Percentiles rank a stretch among this genome's conserved stretches.
phyloP scores from a whole-genome alignment of 2,797 vertebrate genomes.

The Sebastes iracundus region DNA sequence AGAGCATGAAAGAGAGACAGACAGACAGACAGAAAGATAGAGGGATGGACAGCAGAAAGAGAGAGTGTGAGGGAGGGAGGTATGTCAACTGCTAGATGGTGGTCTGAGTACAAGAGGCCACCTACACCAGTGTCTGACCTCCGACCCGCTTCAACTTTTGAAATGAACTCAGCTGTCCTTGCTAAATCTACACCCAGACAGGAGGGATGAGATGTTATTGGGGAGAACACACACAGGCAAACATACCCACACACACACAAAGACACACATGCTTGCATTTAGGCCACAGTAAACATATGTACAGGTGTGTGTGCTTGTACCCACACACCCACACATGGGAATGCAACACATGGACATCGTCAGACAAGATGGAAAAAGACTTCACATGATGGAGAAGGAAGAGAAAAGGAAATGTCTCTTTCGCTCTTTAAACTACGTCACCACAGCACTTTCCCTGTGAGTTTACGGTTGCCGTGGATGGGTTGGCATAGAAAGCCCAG shows the following conservation, averaged over 20 bases:
- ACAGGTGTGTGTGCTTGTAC: neutral
- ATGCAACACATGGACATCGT: neutral
- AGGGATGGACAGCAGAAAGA: constrained; percentile 12
- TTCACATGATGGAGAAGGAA: neutral
- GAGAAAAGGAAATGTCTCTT: neutral
- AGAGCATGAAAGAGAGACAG: constrained; percentile 5
- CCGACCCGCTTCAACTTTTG: constrained; percentile 40
- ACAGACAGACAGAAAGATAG: neutral
- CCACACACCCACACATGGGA: neutral
- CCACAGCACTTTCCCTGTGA: too few relatives aligned
- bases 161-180: constrained; percentile 66
- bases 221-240: constrained; percentile 19
- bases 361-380: neutral
- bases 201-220: constrained; percentile 27
- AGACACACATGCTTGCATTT: neutral
- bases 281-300: neutral
- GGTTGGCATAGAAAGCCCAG: too few relatives aligned
- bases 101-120: constrained; percentile 65
- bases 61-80: constrained; percentile 28
- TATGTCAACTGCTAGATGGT: constrained; percentile 61
- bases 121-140: constrained; percentile 65
- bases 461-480: too few relatives aligned
- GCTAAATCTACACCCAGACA: constrained; percentile 45
- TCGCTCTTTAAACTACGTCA: too few relatives aligned
- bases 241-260: constrained; percentile 3